Base-by-base conservation (phyloP, 2,113 vertebrate genomes). In the Ranitomeya variabilis region DNA sequence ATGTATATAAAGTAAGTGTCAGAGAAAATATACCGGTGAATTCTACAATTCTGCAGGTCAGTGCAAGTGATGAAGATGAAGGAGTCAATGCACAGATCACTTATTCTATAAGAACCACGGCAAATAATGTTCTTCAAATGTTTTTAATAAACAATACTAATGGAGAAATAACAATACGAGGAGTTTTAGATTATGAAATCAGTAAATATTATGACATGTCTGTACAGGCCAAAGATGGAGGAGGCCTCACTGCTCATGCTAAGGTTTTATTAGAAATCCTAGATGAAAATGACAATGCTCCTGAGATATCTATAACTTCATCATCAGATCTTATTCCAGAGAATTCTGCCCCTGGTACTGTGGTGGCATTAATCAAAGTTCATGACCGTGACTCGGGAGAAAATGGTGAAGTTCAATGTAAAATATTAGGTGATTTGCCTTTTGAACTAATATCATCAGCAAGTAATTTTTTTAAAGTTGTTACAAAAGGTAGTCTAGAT, bases 1-100 rank as follows among this genome's bases (percentile, higher is more conserved):
- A 67, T 67, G 21, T 67, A 67, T 67, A 67, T 67, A 67, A 67
- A 67, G 66, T 67, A 67, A 67, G 66, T 67, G 66, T 67, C 23
- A 67, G 66, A 12, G 66, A 67, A 16, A 67, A 67, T 67, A 67
- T 67, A 12, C 66, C 21, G 9, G 66, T 67, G 66, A 67, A 67
- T 67, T 23, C 66, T 11, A 67, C 66, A 23, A 67, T 67, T 23
- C 66, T 67, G n/a, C 66, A 67, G 9, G 66, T 23, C n/a, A 67
- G 66, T 67, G 66, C 66, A 67, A 67, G 21, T 23, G 66, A 67
- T 67, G n/a, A 67, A 67, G 66, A 67, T 23, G 66, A 67, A 67
- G 66, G 66, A 23, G 66, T 23, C 66, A 67, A 67, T 67, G 66
- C 21, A 23, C 66, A 67, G n/a, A 67, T 67, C n/a, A 67, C 66